Percentiles rank a stretch among this genome's conserved stretches.
These are phyloP conservation scores for Pyralis farinalis DNA, from an alignment of 2,888 invertebrate species.

Conservation along the genomic window DNA sequence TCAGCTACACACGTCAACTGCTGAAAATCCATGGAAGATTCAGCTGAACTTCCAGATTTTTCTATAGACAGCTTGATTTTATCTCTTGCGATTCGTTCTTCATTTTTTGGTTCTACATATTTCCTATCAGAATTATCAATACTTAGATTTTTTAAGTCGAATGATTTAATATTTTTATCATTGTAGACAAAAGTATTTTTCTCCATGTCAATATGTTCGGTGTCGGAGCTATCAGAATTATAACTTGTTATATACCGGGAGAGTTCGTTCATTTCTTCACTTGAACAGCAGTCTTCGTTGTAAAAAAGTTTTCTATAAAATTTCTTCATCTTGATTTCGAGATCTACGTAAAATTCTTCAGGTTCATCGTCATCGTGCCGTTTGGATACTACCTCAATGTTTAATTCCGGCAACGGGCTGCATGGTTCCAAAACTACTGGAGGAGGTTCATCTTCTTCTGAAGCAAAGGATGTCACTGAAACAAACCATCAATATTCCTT, in stretches of 20 bases:
- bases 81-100: not conserved
- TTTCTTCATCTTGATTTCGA: conserved; percentile 26
- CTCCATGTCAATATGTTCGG: not conserved
- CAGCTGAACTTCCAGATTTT: conserved; percentile 1
- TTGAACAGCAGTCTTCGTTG: conserved; percentile 16
- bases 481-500: no score
- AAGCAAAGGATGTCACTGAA: not conserved
- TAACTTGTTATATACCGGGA: not conserved
- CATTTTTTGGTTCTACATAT: not conserved
- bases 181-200: not conserved
- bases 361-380: conserved; percentile 31
- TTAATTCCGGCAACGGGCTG: not conserved
- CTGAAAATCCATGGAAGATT: not conserved
- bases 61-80: not conserved
- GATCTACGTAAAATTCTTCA: conserved; percentile 27
- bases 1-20: conserved; percentile 8
- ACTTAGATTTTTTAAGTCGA: no score
- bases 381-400: not conserved
- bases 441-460: not conserved
- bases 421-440: not conserved
- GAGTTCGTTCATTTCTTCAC: conserved; percentile 2
- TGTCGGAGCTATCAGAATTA: not conserved
- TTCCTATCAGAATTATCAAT: no score
- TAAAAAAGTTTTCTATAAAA: conserved; percentile 31
- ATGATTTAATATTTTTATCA: not conserved